These are phyloP conservation scores for Hecatera dysodea DNA, from an alignment of 2,888 invertebrate species.

Conservation along the genomic window DNA sequence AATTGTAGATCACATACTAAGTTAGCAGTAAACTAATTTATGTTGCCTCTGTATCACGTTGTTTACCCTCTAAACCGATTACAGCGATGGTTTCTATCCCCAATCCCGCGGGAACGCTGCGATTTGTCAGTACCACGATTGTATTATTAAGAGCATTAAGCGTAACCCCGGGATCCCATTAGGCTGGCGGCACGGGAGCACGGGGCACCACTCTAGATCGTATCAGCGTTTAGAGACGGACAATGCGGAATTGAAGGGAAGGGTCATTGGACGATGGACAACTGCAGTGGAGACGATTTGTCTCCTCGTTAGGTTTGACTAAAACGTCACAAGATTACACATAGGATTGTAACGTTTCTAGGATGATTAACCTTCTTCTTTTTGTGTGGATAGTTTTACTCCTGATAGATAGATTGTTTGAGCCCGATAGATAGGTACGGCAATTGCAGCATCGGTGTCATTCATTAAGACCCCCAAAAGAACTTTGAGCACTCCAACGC, in stretches of 20 bases:
- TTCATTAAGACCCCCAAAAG: too few relatives aligned
- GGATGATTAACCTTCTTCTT: too few relatives aligned
- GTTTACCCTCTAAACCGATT: slow-evolving; percentile 53
- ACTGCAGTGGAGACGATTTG: slow-evolving; percentile 34
- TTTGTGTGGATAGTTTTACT: too few relatives aligned
- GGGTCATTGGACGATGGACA: slow-evolving; percentile 76
- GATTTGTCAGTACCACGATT: slow-evolving; percentile 65
- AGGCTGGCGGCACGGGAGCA: slow-evolving; percentile 49
- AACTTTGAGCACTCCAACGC: too few relatives aligned
- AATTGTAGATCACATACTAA: background rate
- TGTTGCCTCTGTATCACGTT: slow-evolving; percentile 6
- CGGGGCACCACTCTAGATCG: slow-evolving; percentile 60
- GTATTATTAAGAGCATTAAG: slow-evolving; percentile 66
- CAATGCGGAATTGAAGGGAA: slow-evolving; percentile 74
- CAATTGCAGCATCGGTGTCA: too few relatives aligned
- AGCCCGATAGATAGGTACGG: too few relatives aligned
- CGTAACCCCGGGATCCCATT: slow-evolving; percentile 65
- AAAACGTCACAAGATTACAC: background rate
- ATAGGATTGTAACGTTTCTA: background rate
- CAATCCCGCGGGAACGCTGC: slow-evolving; percentile 46
- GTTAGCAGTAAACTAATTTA: background rate
- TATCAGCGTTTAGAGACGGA: slow-evolving; percentile 63
- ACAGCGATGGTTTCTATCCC: slow-evolving; percentile 38
- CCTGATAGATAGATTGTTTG: too few relatives aligned
- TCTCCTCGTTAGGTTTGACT: slow-evolving; percentile 16